Percentiles rank a stretch among this genome's conserved stretches.
Conservation (phyloP, 2,113 vertebrate genomes). For the Heptranchias perlo region DNA sequence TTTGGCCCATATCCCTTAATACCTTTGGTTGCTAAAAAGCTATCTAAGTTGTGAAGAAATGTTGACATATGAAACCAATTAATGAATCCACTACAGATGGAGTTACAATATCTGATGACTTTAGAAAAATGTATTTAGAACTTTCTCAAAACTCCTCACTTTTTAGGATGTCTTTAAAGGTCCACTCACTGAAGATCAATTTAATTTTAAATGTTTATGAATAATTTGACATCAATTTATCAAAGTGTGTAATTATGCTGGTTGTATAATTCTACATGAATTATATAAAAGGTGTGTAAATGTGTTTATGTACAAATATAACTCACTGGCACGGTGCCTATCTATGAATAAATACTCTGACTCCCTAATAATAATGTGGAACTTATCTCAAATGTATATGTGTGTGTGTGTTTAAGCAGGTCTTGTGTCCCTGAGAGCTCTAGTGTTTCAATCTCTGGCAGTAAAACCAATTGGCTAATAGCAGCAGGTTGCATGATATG, state of each 20-base stretch:
- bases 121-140: neutral
- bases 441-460: neutral
- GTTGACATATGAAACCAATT: neutral
- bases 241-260: neutral
- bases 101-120: neutral
- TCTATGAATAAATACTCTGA: too few species aligned
- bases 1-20: too few species aligned
- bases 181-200: neutral
- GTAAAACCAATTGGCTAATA: neutral
- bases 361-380: too few species aligned
- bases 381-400: too few species aligned
- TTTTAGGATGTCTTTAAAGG: too few species aligned
- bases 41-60: neutral
- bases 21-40: too few species aligned
- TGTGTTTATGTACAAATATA: too few species aligned
- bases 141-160: neutral
- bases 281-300: too few species aligned
- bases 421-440: neutral
- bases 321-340: too few species aligned
- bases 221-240: neutral
- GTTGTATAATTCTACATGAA: neutral
- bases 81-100: neutral
- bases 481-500: neutral
- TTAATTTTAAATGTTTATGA: too few species aligned
- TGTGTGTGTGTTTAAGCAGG: neutral